Evolutionary conservation across 2,888 invertebrate genomes (phyloP), one percentile per base, ranked within the genome.

Genomic region (Megalurothrips usitatus): DNA sequence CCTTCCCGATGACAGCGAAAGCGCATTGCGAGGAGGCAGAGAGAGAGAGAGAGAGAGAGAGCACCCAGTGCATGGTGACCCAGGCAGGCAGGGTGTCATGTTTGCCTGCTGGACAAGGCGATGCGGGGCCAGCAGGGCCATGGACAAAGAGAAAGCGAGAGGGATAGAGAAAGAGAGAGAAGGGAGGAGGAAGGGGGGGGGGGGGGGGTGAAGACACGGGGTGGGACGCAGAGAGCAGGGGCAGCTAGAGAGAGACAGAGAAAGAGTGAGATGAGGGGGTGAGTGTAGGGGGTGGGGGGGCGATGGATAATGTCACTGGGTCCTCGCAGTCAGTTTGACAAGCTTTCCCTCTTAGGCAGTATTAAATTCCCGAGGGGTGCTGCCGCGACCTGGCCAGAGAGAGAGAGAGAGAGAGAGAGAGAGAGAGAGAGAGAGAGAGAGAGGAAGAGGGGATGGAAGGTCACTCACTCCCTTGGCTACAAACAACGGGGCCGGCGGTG

Each of bases 301-400:
- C 68, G 9, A 75, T 26, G 68, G 68, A 75, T 75, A 75, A 75
- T 75, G 68, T 75, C 68, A 75, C 68, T 23, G 68, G 68, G 68
- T 75, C 23, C 68, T 75, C 68, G 23, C 68, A 75, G 68, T 75
- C 68, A 75, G 68, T 75, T 75, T 75, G 68, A 75, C 68, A 75
- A 75, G 68, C 68, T 75, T 75, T 75, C 68, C 68, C 68, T 75
- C 68, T 75, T 75, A 75, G 68, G 68, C 68, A 26, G 68, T 75
- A 75, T 75, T 75, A 75, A 75, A 75, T 75, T 75, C 68, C 68
- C 68, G 26, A 26, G 68, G 68, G 68, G 68, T 75, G 26, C 34
- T 43, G 34, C 34, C 6, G 34, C 26, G 68, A 75, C 68, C 68
- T 75, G 68, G 23, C 68, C 68, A 23, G 68, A 11, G 12, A 58